phyloP scores from a whole-genome alignment of 2,797 vertebrate species.

The Etheostoma nigrum region DNA sequence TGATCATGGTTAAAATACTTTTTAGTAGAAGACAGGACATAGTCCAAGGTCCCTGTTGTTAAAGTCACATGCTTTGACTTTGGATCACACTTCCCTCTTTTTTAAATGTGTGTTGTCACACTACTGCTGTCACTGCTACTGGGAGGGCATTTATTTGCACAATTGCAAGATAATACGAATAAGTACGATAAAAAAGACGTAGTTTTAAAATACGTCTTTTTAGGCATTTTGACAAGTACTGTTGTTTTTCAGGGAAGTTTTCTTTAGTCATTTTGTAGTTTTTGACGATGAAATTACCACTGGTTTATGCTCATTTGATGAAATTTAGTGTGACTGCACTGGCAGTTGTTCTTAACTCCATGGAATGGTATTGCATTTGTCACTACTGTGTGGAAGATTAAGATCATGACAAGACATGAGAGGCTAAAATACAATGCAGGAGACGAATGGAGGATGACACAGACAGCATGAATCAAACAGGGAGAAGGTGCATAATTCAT shows the following conservation, averaged over 20 bases:
- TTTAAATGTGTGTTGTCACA: background rate
- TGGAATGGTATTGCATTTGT: slow-evolving; percentile 65
- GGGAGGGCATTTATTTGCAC: slow-evolving; percentile 3
- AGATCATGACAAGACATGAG: slow-evolving; percentile 65
- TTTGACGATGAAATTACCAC: background rate
- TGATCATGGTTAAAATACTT: background rate
- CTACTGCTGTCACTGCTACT: background rate
- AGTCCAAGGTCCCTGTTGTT: background rate
- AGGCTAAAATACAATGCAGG: slow-evolving; percentile 70
- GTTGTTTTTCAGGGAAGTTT: background rate
- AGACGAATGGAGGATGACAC: slow-evolving; percentile 74
- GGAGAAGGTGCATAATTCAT: slow-evolving; percentile 71
- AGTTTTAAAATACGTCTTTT: background rate
- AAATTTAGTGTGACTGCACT: slow-evolving; percentile 42
- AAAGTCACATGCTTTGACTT: background rate
- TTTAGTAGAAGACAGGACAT: background rate
- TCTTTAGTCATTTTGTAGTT: background rate
- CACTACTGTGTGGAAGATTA: slow-evolving; percentile 36
- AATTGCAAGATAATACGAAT: background rate
- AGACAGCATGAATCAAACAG: slow-evolving; percentile 74
- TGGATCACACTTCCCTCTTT: background rate
- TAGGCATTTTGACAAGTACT: background rate
- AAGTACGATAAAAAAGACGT: background rate
- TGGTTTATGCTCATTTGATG: slow-evolving; percentile 54
- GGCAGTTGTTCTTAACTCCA: slow-evolving; percentile 44